phyloP scores from a whole-genome alignment of 2,113 vertebrate genomes.

The Sander lucioperca region DNA sequence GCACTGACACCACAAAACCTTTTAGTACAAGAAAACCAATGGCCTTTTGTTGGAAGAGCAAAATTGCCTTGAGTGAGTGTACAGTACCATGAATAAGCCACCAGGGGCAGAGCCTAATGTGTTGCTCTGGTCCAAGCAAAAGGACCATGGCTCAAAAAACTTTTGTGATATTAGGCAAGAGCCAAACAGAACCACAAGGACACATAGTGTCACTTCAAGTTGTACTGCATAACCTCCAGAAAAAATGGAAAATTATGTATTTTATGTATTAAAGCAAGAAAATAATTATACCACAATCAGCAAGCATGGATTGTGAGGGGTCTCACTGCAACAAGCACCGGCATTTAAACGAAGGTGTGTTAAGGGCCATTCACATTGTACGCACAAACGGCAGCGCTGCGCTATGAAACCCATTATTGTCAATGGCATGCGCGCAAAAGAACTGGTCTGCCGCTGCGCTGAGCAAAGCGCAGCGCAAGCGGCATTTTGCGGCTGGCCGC shows the following conservation, averaged over 20 bases:
- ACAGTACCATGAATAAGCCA: conserved; percentile 27
- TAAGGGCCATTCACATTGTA: no score
- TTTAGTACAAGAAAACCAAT: conserved; percentile 17
- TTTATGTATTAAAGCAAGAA: conserved; percentile 1
- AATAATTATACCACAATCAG: not conserved
- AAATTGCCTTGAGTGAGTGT: conserved; percentile 32
- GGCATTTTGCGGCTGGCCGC: no score
- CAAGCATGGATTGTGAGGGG: not conserved
- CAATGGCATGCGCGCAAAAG: no score
- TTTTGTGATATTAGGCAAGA: conserved; percentile 32
- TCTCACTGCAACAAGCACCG: not conserved
- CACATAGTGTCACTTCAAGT: conserved; percentile 11
- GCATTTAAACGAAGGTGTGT: not conserved
- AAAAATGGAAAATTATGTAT: conserved; percentile 8
- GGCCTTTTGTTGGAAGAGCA: conserved; percentile 31
- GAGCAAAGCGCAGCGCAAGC: no score
- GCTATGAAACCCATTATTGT: no score
- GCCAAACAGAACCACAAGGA: conserved; percentile 27
- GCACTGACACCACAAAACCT: conserved; percentile 1
- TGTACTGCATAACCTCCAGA: conserved; percentile 12
- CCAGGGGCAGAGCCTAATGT: conserved; percentile 46
- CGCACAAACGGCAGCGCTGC: no score
- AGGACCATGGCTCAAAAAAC: conserved; percentile 40
- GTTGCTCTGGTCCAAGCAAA: conserved; percentile 28
- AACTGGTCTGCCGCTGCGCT: no score